These are phyloP conservation scores for Ommatoiulus sabulosus DNA, from an alignment of 2,888 invertebrate genomes.

Conservation along the genomic window DNA sequence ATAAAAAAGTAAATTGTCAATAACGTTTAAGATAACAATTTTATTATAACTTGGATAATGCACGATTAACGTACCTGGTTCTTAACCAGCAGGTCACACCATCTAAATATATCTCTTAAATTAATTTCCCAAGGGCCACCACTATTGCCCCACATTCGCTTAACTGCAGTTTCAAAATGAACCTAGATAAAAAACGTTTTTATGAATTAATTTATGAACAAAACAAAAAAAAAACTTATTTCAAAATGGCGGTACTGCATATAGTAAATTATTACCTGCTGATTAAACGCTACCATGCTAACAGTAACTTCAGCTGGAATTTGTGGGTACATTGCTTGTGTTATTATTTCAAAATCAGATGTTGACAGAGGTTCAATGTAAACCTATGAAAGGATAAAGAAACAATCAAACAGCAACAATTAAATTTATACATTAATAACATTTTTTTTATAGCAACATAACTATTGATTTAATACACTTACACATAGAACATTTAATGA, in stretches of 20 bases:
- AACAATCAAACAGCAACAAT: not conserved
- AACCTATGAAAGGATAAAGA: slow-evolving; percentile 68
- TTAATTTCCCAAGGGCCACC: slow-evolving; percentile 99
- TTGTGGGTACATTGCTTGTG: slow-evolving; percentile 75
- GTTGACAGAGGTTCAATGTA: slow-evolving; percentile 74
- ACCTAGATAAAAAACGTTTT: slow-evolving; percentile 66
- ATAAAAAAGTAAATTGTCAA: slow-evolving; percentile 58
- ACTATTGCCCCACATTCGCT: slow-evolving; percentile 79
- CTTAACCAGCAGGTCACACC: slow-evolving; percentile 81
- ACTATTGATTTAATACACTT: too few species aligned
- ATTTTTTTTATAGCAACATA: too few species aligned
- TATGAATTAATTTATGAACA: not conserved
- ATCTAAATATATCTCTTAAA: slow-evolving; percentile 91
- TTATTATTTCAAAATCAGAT: slow-evolving; percentile 76
- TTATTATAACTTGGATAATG: not conserved
- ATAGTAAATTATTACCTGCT: slow-evolving; percentile 67
- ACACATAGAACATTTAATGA: too few species aligned
- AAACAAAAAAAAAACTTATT: slow-evolving; percentile 11
- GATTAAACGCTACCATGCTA: slow-evolving; percentile 84
- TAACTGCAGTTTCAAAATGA: slow-evolving; percentile 74
- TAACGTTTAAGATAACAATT: not conserved
- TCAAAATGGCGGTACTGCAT: too few species aligned
- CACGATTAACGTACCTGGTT: slow-evolving; percentile 62
- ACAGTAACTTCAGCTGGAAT: slow-evolving; percentile 74
- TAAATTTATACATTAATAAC: slow-evolving; percentile 34